phyloP scores from a whole-genome alignment of 1,140 invertebrate genomes.

The Sitophilus oryzae region DNA sequence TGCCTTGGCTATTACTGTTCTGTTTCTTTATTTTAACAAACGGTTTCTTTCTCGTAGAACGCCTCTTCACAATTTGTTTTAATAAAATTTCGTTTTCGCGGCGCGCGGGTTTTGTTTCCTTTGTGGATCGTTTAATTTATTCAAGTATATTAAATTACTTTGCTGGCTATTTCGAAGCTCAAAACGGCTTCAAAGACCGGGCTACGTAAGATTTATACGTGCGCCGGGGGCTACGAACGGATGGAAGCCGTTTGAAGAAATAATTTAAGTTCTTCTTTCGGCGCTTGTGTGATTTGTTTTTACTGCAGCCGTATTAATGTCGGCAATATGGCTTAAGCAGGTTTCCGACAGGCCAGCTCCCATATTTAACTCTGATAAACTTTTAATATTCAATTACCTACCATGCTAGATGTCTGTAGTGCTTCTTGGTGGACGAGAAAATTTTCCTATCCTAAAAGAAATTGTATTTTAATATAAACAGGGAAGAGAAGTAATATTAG shows the following conservation, averaged over 20 bases:
- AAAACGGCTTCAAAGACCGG: conserved; percentile 6
- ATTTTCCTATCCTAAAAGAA: too few relatives aligned
- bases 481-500: too few relatives aligned
- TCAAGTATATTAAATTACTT: conserved; percentile 9
- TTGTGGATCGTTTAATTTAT: conserved; percentile 13
- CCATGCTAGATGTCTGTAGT: too few relatives aligned
- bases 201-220: conserved; percentile 9
- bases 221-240: conserved; percentile 5
- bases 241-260: conserved; percentile 12
- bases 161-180: not conserved
- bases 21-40: too few relatives aligned
- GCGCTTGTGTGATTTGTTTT: not conserved
- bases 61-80: conserved; percentile 12
- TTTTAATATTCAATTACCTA: not conserved
- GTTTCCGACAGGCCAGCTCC: not conserved
- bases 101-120: conserved; percentile 12
- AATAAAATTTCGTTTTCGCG: conserved; percentile 15
- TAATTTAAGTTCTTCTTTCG: conserved; percentile 12
- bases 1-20: too few relatives aligned
- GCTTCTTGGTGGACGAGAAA: too few relatives aligned
- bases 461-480: too few relatives aligned
- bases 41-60: not conserved
- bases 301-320: not conserved
- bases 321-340: not conserved
- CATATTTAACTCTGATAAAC: not conserved